A percentile compares a stretch with the other conserved stretches of the same genome.
Evolutionary conservation across 2,797 vertebrate species (phyloP).

Genomic region (Sardinella longiceps): DNA sequence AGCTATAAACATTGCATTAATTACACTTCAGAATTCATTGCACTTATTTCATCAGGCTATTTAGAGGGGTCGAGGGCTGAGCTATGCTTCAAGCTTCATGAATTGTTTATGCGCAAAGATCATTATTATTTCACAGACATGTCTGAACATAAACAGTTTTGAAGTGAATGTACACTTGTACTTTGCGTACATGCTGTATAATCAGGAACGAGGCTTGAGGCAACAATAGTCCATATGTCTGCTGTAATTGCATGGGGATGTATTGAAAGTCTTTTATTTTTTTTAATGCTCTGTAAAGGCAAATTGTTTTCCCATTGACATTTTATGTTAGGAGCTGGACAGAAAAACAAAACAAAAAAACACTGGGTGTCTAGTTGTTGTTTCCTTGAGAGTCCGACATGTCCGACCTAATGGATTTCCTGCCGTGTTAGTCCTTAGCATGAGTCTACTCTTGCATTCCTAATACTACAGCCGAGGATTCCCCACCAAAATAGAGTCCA

Average conservation of each 20-base stretch:
- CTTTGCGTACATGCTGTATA: too few species aligned
- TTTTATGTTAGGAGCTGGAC: neutral
- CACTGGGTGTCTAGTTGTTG: neutral
- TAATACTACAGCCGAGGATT: neutral
- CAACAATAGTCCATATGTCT: neutral
- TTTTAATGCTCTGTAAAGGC: neutral
- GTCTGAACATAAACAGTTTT: neutral
- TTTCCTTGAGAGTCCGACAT: neutral
- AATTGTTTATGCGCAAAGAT: neutral
- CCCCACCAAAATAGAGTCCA: neutral
- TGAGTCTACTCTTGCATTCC: neutral
- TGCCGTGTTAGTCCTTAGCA: neutral
- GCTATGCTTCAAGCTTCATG: neutral
- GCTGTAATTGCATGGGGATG: neutral
- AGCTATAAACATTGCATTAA: neutral
- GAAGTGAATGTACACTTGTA: neutral
- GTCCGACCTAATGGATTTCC: neutral
- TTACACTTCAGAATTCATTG: neutral
- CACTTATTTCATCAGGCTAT: neutral
- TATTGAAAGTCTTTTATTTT: neutral
- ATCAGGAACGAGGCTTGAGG: neutral
- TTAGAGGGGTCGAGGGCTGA: neutral
- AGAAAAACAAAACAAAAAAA: neutral
- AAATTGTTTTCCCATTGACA: neutral
- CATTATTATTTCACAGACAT: constrained; percentile 13